These are phyloP conservation scores for Uloborus plumipes DNA, from an alignment of 2,888 invertebrate genomes.

Conservation along the genomic window DNA sequence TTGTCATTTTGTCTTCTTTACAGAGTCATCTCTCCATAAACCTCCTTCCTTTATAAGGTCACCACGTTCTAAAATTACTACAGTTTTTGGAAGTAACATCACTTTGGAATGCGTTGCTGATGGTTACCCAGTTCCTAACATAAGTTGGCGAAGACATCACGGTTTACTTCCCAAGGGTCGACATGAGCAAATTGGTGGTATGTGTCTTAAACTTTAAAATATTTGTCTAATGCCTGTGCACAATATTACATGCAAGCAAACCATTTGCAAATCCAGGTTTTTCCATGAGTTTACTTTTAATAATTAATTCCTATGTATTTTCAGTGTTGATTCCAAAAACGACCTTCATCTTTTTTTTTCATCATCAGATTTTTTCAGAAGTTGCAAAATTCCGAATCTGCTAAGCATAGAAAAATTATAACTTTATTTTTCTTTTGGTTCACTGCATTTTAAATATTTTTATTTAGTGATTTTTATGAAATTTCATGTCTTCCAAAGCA, in stretches of 20 bases:
- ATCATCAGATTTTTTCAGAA: no score
- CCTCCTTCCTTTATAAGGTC: slow-evolving; percentile 35
- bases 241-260: not conserved
- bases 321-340: no score
- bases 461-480: no score
- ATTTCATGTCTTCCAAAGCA: no score
- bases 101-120: slow-evolving; percentile 81
- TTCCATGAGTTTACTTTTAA: no score
- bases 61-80: slow-evolving; percentile 57
- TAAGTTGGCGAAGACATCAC: slow-evolving; percentile 79
- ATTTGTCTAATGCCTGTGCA: not conserved
- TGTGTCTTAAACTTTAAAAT: not conserved
- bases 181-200: slow-evolving; percentile 75
- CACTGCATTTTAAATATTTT: no score
- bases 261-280: no score
- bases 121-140: slow-evolving; percentile 79
- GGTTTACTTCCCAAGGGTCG: slow-evolving; percentile 75
- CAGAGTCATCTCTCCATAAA: slow-evolving; percentile 21
- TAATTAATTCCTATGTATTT: no score
- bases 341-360: no score
- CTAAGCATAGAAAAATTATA: no score
- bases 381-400: no score
- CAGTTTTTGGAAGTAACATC: slow-evolving; percentile 76
- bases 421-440: no score
- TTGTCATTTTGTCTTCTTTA: not conserved